A percentile compares a stretch with the other conserved stretches of the same genome.
These are phyloP conservation scores for Catharus ustulatus DNA, from an alignment of 2,797 vertebrate species.

Conservation along the genomic window DNA sequence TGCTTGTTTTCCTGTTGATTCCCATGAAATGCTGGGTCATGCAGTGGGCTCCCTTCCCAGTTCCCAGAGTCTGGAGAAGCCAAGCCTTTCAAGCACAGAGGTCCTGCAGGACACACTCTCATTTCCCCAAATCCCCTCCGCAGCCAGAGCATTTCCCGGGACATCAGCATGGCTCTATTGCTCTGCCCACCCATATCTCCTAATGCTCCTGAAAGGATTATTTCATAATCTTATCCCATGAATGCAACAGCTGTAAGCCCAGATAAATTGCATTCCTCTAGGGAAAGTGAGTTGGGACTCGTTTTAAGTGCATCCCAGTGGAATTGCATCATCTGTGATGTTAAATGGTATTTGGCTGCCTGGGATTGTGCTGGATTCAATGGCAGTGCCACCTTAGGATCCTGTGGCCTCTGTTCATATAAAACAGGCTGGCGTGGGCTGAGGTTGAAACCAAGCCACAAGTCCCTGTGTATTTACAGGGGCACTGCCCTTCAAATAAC, in stretches of 20 bases:
- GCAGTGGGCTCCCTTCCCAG: not conserved
- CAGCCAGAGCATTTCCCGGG: not conserved
- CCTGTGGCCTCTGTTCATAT: not conserved
- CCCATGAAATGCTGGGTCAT: not conserved
- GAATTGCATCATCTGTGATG: constrained; percentile 3
- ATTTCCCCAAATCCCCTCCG: not conserved
- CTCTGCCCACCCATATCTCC: not conserved
- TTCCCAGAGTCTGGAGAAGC: not conserved
- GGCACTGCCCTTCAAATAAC: not conserved
- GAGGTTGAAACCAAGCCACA: not conserved
- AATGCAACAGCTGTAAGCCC: constrained; percentile 61
- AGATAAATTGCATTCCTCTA: constrained; percentile 59
- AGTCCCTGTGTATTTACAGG: not conserved
- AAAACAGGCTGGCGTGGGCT: not conserved
- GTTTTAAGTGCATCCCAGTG: not conserved
- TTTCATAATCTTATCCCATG: constrained; percentile 51
- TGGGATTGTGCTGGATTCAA: not conserved
- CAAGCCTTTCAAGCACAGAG: not conserved
- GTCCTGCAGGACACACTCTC: not conserved
- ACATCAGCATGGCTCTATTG: not conserved
- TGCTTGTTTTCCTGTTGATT: not conserved
- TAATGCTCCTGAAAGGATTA: constrained; percentile 64
- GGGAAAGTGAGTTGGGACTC: constrained; percentile 25
- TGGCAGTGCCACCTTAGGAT: constrained; percentile 11
- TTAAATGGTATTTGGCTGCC: constrained; percentile 19